phyloP scores from a whole-genome alignment of 2,888 invertebrate genomes.

The Masnerella sp. region DNA sequence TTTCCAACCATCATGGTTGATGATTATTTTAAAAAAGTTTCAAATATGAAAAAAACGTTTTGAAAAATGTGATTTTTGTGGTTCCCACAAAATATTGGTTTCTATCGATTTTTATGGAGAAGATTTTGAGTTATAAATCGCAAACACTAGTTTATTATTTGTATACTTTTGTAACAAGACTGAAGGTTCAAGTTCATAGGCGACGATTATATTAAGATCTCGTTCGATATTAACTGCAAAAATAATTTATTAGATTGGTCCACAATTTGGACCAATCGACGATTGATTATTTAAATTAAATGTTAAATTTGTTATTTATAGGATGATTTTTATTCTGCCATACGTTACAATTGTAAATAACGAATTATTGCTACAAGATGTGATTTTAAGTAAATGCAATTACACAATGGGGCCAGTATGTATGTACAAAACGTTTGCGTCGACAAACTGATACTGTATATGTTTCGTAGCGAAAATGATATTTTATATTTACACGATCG shows the following conservation, averaged over 20 bases:
- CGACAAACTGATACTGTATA: slow-evolving; percentile 19
- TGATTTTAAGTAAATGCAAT: slow-evolving; percentile 39
- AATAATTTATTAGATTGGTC: slow-evolving; percentile 41
- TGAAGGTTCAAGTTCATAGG: slow-evolving; percentile 42
- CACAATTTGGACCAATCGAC: neutral
- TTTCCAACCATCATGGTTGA: too few species aligned
- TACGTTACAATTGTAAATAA: slow-evolving; percentile 40
- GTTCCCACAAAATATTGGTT: too few species aligned
- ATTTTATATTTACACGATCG: slow-evolving; percentile 25
- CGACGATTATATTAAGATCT: slow-evolving; percentile 45
- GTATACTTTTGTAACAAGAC: slow-evolving; percentile 54
- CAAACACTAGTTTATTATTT: slow-evolving; percentile 31
- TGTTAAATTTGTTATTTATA: slow-evolving; percentile 27
- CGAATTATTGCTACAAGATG: slow-evolving; percentile 28
- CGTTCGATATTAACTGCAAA: slow-evolving; percentile 32
- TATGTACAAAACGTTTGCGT: slow-evolving; percentile 31
- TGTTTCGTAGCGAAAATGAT: slow-evolving; percentile 7
- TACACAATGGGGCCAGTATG: slow-evolving; percentile 50
- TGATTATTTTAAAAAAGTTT: too few species aligned
- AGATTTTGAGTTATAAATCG: neutral
- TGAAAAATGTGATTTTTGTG: too few species aligned
- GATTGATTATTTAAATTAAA: slow-evolving; percentile 35
- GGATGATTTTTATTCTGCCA: slow-evolving; percentile 22
- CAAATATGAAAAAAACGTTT: too few species aligned
- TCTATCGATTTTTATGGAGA: too few species aligned